Conservation (phyloP, 2,797 vertebrate genomes). For the Sebastes vulpes region DNA sequence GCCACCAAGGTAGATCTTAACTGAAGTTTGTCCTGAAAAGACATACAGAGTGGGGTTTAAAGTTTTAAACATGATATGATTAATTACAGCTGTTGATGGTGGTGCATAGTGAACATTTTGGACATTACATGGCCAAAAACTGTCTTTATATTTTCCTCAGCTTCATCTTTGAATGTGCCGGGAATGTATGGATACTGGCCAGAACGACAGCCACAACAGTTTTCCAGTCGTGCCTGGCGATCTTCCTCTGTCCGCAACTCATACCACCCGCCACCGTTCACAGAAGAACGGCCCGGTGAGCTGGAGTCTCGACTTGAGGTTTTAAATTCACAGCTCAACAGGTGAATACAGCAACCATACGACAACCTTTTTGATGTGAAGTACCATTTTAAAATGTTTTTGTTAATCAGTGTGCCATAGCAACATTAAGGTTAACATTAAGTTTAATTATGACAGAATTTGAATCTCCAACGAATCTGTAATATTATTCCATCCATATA, state of each 20-base stretch:
- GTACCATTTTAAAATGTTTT: no score
- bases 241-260: constrained; percentile 84
- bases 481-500: no score
- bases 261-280: constrained; percentile 69
- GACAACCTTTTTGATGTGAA: no score
- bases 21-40: background rate
- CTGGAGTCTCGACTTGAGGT: constrained; percentile 91
- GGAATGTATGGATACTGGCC: constrained; percentile 89
- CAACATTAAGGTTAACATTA: no score
- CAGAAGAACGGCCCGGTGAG: constrained; percentile 84
- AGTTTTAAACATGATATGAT: background rate
- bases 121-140: background rate
- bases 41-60: background rate
- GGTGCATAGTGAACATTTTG: background rate
- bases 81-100: background rate
- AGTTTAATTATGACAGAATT: no score
- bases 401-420: no score
- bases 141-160: constrained; percentile 75
- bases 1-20: constrained; percentile 69
- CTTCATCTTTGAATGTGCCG: constrained; percentile 60
- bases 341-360: constrained; percentile 74
- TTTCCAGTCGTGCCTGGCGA: constrained; percentile 77
- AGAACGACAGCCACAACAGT: constrained; percentile 72
- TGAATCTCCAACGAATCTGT: no score
- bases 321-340: constrained; percentile 93